phyloP scores from a whole-genome alignment of 1,140 invertebrate species.

The Spodoptera litura region DNA sequence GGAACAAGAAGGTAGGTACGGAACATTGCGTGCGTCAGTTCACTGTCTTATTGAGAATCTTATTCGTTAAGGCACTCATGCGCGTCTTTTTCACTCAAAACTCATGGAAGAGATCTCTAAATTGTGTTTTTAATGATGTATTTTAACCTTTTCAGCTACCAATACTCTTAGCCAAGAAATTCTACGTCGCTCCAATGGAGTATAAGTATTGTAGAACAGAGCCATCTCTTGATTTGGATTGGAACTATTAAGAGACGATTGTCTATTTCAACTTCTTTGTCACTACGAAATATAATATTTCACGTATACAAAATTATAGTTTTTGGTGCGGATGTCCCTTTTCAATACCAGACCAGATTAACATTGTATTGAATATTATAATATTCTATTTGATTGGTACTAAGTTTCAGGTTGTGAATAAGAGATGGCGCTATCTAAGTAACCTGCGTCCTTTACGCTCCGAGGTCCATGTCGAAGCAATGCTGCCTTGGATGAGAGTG shows the following conservation, averaged over 20 bases:
- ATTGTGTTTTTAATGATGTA: conserved; percentile 11
- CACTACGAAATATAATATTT: background rate
- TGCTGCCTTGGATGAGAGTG: conserved; percentile 66
- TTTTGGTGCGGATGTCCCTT: too few species aligned
- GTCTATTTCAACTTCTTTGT: background rate
- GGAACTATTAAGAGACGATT: background rate
- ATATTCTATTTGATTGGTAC: too few species aligned
- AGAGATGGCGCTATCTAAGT: background rate
- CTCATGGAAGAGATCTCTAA: conserved; percentile 42
- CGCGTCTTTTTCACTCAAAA: conserved; percentile 39
- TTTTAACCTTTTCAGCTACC: conserved; percentile 14
- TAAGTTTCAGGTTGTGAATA: background rate
- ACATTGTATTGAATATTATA: too few species aligned
- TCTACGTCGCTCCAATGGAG: conserved; percentile 2
- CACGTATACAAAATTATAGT: too few species aligned
- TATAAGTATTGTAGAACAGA: background rate
- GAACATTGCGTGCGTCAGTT: conserved; percentile 6
- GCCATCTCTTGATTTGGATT: background rate
- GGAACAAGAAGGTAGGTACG: conserved; percentile 36
- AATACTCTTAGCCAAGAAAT: conserved; percentile 39
- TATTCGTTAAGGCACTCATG: conserved; percentile 16
- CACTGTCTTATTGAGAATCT: conserved; percentile 21
- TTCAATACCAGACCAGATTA: background rate
- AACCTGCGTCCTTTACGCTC: conserved; percentile 55
- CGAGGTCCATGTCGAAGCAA: conserved; percentile 82